Evolutionary conservation across 2,113 vertebrate species (phyloP).

Genomic region (Otus sunia): DNA sequence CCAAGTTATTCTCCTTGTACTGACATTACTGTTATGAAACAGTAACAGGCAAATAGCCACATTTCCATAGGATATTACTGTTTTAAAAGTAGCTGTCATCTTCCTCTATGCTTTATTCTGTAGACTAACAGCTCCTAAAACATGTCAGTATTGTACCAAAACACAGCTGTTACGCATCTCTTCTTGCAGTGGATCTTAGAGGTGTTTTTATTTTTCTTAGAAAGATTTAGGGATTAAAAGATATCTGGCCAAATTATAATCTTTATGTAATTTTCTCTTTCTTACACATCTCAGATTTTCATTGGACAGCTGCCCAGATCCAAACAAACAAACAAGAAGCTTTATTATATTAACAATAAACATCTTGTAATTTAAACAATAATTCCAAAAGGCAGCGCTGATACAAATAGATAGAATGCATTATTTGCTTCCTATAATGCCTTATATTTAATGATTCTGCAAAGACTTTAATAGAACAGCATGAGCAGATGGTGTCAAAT

Average conservation of each 20-base stretch:
- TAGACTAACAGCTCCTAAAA: neutral
- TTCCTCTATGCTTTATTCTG: neutral
- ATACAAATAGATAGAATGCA: neutral
- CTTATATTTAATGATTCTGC: neutral
- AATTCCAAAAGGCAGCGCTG: neutral
- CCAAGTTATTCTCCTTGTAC: neutral
- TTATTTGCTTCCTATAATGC: neutral
- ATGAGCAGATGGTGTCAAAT: neutral
- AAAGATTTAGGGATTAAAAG: neutral
- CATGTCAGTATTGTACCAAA: neutral
- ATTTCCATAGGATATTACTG: neutral
- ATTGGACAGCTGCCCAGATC: neutral
- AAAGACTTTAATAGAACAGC: neutral
- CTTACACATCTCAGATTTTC: neutral
- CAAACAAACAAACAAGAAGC: neutral
- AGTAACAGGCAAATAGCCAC: neutral
- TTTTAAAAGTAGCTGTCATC: neutral
- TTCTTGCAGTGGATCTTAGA: neutral
- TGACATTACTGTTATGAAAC: neutral
- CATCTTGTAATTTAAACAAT: neutral
- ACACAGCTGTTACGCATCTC: neutral
- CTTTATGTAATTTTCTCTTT: neutral
- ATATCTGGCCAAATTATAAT: neutral
- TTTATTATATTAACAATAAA: neutral
- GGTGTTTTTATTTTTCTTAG: neutral